Evolutionary conservation across 2,113 vertebrate genomes (phyloP).

Genomic region (Orientallactaga bullata): DNA sequence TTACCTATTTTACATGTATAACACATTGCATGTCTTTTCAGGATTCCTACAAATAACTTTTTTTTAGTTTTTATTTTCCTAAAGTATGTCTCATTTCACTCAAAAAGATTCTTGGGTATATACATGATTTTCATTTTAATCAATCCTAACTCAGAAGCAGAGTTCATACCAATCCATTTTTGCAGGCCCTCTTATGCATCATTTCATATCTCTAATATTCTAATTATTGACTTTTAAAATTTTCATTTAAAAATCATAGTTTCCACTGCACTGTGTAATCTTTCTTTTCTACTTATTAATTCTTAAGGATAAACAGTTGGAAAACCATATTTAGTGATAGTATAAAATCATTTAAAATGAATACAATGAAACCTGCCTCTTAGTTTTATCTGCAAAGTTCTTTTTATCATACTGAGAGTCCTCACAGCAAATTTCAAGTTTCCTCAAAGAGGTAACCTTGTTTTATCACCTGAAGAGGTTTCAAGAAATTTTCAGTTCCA

Average conservation of each 20-base stretch:
- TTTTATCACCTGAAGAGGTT: slow-evolving; percentile 17
- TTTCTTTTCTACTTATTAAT: background rate
- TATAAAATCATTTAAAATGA: background rate
- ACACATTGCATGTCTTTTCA: slow-evolving; percentile 33
- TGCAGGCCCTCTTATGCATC: background rate
- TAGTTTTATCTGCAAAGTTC: background rate
- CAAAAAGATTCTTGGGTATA: background rate
- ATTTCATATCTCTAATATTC: slow-evolving; percentile 26
- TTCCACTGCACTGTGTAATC: background rate
- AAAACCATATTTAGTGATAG: background rate
- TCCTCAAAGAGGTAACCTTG: background rate
- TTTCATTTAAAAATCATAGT: background rate
- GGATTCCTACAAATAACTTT: background rate
- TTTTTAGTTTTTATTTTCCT: slow-evolving; percentile 28
- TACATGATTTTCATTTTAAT: background rate
- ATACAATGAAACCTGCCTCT: background rate
- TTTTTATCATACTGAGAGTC: background rate
- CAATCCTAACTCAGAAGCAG: background rate
- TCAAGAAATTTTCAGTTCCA: slow-evolving; percentile 2
- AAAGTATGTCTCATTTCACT: background rate
- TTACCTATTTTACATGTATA: slow-evolving; percentile 61
- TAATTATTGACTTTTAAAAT: background rate
- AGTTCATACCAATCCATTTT: background rate
- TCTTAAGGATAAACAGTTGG: background rate
- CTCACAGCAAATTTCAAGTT: background rate